phyloP scores from a whole-genome alignment of 2,797 vertebrate species.

The Alfaro cultratus region DNA sequence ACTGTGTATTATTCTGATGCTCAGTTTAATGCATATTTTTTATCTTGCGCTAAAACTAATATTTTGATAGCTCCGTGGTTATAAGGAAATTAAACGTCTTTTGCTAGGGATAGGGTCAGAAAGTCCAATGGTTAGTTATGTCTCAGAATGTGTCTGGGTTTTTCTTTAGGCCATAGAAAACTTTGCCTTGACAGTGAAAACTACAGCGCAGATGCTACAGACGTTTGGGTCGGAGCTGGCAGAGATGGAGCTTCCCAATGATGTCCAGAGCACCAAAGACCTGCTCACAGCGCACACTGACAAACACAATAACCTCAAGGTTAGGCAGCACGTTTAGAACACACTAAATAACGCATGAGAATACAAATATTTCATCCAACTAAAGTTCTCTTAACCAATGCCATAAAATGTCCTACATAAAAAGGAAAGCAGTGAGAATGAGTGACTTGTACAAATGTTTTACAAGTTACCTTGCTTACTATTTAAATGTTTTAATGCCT shows the following conservation, averaged over 20 bases:
- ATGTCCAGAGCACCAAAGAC: conserved; percentile 89
- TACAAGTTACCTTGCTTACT: not conserved
- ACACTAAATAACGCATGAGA: not conserved
- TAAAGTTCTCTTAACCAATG: not conserved
- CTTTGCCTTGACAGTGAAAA: conserved; percentile 94
- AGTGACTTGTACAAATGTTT: not conserved
- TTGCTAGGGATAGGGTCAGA: not conserved
- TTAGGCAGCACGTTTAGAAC: conserved; percentile 42
- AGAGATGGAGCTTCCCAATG: conserved; percentile 90
- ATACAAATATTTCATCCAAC: not conserved
- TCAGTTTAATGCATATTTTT: not conserved
- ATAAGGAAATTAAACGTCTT: not conserved
- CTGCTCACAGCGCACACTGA: conserved; percentile 85
- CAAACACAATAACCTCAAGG: conserved; percentile 88
- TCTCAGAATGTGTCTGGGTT: not conserved
- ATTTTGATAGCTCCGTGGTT: not conserved
- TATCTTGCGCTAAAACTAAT: not conserved
- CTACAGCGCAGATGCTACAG: conserved; percentile 91
- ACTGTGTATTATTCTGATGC: not conserved
- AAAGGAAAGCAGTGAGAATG: not conserved
- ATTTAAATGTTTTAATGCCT: conserved; percentile 20
- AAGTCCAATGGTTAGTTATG: not conserved
- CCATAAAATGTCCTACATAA: not conserved
- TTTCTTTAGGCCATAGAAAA: conserved; percentile 90
- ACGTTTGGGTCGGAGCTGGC: conserved; percentile 88